phyloP scores from a whole-genome alignment of 2,888 invertebrate species.

The Dromius quadrimaculatus region DNA sequence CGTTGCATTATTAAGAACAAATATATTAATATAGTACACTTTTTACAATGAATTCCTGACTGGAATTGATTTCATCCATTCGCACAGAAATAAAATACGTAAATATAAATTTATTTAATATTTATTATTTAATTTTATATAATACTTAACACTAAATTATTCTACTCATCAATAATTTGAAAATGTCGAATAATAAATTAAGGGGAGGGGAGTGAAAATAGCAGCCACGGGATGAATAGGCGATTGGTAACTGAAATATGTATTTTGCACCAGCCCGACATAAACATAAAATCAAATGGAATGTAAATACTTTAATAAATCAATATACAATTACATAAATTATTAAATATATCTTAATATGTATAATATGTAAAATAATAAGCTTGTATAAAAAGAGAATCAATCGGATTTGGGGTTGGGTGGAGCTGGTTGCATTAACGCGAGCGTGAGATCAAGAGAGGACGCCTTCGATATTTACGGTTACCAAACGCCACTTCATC shows the following conservation, averaged over 20 bases:
- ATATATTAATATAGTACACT: slow-evolving; percentile 38
- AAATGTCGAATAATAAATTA: slow-evolving; percentile 53
- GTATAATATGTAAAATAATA: slow-evolving; percentile 49
- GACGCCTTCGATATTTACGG: slow-evolving; percentile 29
- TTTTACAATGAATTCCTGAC: slow-evolving; percentile 40
- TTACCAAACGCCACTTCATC: slow-evolving; percentile 47
- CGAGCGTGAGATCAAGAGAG: slow-evolving; percentile 37
- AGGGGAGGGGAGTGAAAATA: slow-evolving; percentile 46
- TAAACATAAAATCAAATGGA: slow-evolving; percentile 46
- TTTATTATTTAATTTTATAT: slow-evolving; percentile 63
- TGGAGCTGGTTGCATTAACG: slow-evolving; percentile 34
- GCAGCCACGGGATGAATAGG: slow-evolving; percentile 47
- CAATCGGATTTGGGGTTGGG: slow-evolving; percentile 31
- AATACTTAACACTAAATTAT: slow-evolving; percentile 63
- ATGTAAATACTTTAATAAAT: slow-evolving; percentile 53
- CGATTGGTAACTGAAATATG: slow-evolving; percentile 60
- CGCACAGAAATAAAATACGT: slow-evolving; percentile 47
- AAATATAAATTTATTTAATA: slow-evolving; percentile 58
- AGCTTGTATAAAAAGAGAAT: slow-evolving; percentile 52
- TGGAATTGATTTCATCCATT: slow-evolving; percentile 39
- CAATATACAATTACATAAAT: slow-evolving; percentile 50
- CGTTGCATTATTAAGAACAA: slow-evolving; percentile 31
- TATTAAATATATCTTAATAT: slow-evolving; percentile 43
- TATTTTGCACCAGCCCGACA: slow-evolving; percentile 35
- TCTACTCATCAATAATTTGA: slow-evolving; percentile 51